Percentiles rank a stretch among this genome's conserved stretches.
phyloP scores from a whole-genome alignment of 2,888 invertebrate genomes.

The Napeogenes sylphis region DNA sequence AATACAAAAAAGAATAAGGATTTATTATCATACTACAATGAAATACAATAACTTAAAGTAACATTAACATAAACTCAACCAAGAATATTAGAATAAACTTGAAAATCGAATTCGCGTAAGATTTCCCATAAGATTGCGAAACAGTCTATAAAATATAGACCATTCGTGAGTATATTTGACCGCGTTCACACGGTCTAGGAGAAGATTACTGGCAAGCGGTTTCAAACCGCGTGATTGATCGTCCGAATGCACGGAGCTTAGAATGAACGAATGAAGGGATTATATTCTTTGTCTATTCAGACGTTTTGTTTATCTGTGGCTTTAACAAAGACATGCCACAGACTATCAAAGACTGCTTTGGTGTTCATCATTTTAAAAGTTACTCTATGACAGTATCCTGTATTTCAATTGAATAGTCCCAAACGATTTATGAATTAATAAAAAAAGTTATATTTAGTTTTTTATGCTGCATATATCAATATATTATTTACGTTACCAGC shows the following conservation, averaged over 20 bases:
- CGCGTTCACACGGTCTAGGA: conserved; percentile 68
- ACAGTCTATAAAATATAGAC: conserved; percentile 61
- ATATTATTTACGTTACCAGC: no score
- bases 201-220: conserved; percentile 61
- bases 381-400: conserved; percentile 14
- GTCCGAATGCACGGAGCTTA: conserved; percentile 50
- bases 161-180: conserved; percentile 52
- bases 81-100: conserved; percentile 19
- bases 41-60: background rate
- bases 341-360: conserved; percentile 15
- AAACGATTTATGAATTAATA: no score
- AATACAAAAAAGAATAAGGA: no score
- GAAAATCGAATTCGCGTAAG: conserved; percentile 27
- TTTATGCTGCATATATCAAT: no score
- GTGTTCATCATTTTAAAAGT: conserved; percentile 5
- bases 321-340: conserved; percentile 18
- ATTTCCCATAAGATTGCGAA: conserved; percentile 61
- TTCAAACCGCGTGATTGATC: conserved; percentile 67
- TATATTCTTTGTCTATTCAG: conserved; percentile 47
- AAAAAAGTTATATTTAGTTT: no score
- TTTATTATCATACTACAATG: no score
- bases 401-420: background rate
- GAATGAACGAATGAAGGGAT: conserved; percentile 47
- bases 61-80: background rate
- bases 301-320: conserved; percentile 19